Percentiles rank a stretch among this genome's conserved stretches.
phyloP scores from a whole-genome alignment of 2,797 vertebrate genomes.

The Sardinella longiceps region DNA sequence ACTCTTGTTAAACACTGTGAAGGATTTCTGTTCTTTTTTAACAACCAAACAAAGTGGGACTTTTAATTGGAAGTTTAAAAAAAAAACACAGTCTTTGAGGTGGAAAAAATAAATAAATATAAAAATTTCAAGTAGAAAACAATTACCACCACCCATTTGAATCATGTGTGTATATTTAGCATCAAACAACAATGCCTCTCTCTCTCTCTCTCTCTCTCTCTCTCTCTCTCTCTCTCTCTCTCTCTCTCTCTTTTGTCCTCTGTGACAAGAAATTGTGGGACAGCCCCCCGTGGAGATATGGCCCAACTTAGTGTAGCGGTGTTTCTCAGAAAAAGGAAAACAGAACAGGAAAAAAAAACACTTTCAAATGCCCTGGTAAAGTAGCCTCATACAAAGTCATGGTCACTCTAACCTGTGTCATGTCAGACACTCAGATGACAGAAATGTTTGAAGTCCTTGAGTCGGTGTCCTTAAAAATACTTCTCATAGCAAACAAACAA shows the following conservation, averaged over 20 bases:
- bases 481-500: neutral
- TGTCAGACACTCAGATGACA: neutral
- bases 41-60: constrained; percentile 55
- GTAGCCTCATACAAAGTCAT: neutral
- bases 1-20: neutral
- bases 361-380: neutral
- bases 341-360: neutral
- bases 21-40: constrained; percentile 27
- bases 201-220: neutral
- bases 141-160: constrained; percentile 58
- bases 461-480: neutral
- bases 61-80: constrained; percentile 59
- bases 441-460: neutral
- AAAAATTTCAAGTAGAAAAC: constrained; percentile 55
- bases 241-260: neutral
- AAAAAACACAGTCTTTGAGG: constrained; percentile 29
- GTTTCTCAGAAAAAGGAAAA: neutral
- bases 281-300: neutral
- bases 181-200: constrained; percentile 7
- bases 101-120: constrained; percentile 29
- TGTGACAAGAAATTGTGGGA: neutral
- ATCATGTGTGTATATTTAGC: constrained; percentile 39
- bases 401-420: neutral
- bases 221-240: neutral
- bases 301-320: neutral